A percentile compares a stretch with the other conserved stretches of the same genome.
These are phyloP conservation scores for Turritopsis dohrnii DNA, from an alignment of 30 jellyfish, hydroid and myxozoan genomes.

Conservation along the genomic window DNA sequence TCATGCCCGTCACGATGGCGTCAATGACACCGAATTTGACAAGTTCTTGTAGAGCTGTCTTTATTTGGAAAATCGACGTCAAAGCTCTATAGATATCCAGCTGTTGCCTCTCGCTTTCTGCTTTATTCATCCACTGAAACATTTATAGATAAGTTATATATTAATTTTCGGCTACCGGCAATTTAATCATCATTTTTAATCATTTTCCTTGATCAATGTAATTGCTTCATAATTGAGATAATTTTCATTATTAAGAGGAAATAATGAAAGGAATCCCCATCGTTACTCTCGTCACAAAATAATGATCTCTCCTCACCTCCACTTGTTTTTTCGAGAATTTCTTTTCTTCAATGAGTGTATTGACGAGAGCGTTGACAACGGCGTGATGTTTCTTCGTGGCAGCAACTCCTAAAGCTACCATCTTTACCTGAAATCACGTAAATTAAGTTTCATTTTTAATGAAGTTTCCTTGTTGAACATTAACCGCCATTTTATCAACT, in stretches of 20 bases:
- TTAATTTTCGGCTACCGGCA: neutral
- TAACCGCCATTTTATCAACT: too few species aligned
- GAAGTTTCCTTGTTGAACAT: neutral
- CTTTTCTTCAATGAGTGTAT: constrained; percentile 42
- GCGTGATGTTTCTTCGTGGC: constrained; percentile 89
- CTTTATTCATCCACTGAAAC: constrained; percentile 10
- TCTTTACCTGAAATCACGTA: constrained; percentile 24
- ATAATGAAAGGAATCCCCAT: neutral
- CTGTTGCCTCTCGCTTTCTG: neutral
- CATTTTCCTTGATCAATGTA: neutral
- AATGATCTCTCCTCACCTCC: constrained; percentile 21
- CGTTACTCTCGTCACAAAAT: neutral
- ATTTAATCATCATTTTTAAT: too few species aligned
- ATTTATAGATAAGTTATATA: neutral
- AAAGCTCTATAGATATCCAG: constrained; percentile 2
- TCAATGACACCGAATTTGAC: constrained; percentile 3
- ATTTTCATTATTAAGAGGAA: neutral
- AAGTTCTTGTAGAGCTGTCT: neutral
- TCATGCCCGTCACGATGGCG: constrained; percentile 8
- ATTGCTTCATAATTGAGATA: neutral
- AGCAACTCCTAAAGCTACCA: constrained; percentile 75
- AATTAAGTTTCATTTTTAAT: neutral
- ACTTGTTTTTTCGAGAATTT: constrained; percentile 51
- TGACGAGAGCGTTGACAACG: constrained; percentile 51
- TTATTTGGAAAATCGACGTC: constrained; percentile 1